Evolutionary conservation across 2,797 vertebrate genomes (phyloP).

Genomic region (Falco columbarius): DNA sequence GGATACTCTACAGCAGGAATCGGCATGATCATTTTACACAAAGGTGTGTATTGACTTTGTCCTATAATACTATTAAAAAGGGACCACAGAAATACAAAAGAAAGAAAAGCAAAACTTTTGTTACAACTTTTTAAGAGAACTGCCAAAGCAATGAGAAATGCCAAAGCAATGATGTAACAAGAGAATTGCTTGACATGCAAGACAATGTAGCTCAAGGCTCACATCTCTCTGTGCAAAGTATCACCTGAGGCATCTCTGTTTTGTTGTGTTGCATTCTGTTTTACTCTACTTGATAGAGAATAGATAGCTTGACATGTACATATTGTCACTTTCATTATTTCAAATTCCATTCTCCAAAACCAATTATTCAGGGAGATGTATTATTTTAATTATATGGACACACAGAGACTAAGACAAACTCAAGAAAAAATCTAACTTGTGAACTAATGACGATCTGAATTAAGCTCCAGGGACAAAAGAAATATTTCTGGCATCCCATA

Average conservation of each 20-base stretch:
- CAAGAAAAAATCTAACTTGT: constrained; percentile 9
- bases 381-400: constrained; percentile 7
- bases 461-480: not conserved
- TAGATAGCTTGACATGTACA: not conserved
- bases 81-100: not conserved
- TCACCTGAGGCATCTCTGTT: not conserved
- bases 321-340: not conserved
- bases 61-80: not conserved
- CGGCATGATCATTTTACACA: not conserved
- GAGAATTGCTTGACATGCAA: not conserved
- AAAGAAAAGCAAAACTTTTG: not conserved
- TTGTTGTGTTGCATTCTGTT: not conserved
- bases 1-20: not conserved
- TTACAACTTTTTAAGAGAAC: not conserved
- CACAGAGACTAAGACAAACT: not conserved
- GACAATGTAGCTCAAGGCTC: not conserved
- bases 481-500: not conserved
- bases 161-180: not conserved
- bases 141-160: not conserved
- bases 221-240: not conserved
- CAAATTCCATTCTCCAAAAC: not conserved
- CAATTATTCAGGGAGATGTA: not conserved
- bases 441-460: not conserved
- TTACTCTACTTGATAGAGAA: not conserved
- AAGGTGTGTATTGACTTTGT: not conserved